Evolutionary conservation across 2,797 vertebrate species (phyloP).

Genomic region (Pseudotriccus pelzelni): DNA sequence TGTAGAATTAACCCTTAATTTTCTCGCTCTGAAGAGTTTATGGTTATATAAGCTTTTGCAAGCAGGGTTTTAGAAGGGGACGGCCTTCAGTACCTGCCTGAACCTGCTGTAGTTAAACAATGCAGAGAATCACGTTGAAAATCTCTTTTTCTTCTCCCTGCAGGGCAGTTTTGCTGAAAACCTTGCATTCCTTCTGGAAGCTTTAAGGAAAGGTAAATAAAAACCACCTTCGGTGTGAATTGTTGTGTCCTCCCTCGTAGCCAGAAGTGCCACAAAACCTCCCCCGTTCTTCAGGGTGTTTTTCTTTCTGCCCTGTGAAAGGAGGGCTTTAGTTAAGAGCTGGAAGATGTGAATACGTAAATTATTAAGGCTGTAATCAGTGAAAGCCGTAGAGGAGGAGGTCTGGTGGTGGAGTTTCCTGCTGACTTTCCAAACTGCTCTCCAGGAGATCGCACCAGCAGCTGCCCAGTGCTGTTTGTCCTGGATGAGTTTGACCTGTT

Average conservation of each 20-base stretch:
- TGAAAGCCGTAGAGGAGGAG: not conserved
- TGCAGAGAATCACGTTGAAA: not conserved
- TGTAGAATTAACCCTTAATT: no score
- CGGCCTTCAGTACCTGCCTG: rapidly evolving
- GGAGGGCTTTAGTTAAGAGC: not conserved
- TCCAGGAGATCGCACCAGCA: slow-evolving; percentile 86
- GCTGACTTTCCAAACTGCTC: not conserved
- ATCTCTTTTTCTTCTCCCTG: not conserved
- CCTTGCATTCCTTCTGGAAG: slow-evolving; percentile 91
- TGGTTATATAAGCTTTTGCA: not conserved
- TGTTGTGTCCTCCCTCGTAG: not conserved
- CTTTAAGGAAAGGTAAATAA: slow-evolving; percentile 87
- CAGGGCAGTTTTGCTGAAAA: slow-evolving; percentile 98
- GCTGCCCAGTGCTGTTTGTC: slow-evolving; percentile 90
- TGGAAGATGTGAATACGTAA: not conserved
- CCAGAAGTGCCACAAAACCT: not conserved
- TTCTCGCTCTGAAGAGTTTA: not conserved
- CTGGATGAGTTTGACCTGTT: slow-evolving; percentile 98
- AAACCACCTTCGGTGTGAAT: not conserved
- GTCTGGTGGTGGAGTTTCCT: not conserved
- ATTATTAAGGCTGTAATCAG: not conserved
- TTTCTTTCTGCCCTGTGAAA: not conserved
- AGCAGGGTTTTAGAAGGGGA: not conserved
- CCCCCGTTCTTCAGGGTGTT: not conserved
- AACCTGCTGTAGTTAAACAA: not conserved